Base-by-base conservation (phyloP, 2,797 vertebrate genomes). In the Megaceryle alcyon region DNA sequence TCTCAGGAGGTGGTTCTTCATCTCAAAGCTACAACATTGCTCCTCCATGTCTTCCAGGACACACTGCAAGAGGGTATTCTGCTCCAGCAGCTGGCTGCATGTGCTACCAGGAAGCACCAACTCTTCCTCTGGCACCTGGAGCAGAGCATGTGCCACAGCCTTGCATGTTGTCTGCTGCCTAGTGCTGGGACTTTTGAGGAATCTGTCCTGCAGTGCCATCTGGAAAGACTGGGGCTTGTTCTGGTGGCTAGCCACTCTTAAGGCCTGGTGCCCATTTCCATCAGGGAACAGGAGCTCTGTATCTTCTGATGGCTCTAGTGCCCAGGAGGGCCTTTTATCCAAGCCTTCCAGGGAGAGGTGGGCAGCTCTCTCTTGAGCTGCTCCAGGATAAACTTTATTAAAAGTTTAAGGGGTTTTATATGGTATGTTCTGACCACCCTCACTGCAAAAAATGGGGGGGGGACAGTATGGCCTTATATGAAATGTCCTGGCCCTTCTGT, bases 151-250 rank as follows among this genome's bases (percentile, higher is more conserved):
- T 5, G 19, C 46, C 23, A 23, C 9, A 35, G 46, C 25, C 37
- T 61, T n/a, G 13, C 37, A 26, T 7, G 10, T 37, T 20, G 26
- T 25, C 41, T 37, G 63, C 10, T 46, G 33, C 63, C 41, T n/a
- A 31, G 63, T 3, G 1, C 51, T 46, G 77, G 15, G 39, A 15
- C 20, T 35, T 29, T 54, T 3, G 56, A 4, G 39, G 19, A 25
- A 23, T 35, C 17, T 49, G 19, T 65, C 14, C 41, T 41, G 43
- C 33, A 48, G 29, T 2, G 3, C 43, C 33, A 63, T 6, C 39
- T 0, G 1, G 44, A 31, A 85, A 23, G 43, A 49, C 12, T 0
- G 1, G 44, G n/a, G 19, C 33, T 70, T 6, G 1, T 6, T 37
- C 28, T 23, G 56, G n/a, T 0, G 2, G 28, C 56, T 77, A 39